phyloP scores from a whole-genome alignment of 2,113 vertebrate genomes.

The human (Homo sapiens) region GRCh38 chr5:101896501-101897000 shows the following conservation, averaged over 20 bases:
- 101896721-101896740: neutral
- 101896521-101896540: neutral
- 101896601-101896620: neutral
- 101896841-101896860: neutral
- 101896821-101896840: neutral
- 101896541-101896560: neutral
- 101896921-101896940: neutral
- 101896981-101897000: neutral
- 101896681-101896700: neutral
- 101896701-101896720: neutral
- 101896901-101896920: neutral
- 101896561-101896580: neutral
- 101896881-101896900: neutral
- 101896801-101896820: neutral
- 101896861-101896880: neutral
- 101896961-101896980: neutral
- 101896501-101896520: neutral
- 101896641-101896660: neutral
- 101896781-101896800: neutral
- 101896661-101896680: neutral
- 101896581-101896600: neutral
- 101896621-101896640: neutral
- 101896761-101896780: neutral
- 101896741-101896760: neutral
- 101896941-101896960: neutral